These are phyloP conservation scores for Hemitrygon akajei DNA, from an alignment of 2,797 vertebrate genomes.

Conservation along the genomic window DNA sequence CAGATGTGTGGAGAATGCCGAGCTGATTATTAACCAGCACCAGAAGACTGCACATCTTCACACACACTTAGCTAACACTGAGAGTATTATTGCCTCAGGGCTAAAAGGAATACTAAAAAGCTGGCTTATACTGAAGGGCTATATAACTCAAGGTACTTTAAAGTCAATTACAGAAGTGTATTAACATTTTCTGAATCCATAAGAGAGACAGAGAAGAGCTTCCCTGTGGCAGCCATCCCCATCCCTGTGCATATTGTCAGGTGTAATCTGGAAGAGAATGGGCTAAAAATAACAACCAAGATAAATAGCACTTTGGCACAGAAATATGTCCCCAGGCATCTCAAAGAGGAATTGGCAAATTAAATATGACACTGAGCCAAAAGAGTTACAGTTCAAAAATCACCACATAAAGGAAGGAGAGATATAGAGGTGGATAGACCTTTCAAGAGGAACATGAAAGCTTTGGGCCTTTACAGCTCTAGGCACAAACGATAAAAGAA, in stretches of 20 bases:
- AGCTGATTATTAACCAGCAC: no score
- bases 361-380: no score
- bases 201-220: neutral
- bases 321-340: no score
- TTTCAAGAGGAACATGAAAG: no score
- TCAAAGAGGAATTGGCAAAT: no score
- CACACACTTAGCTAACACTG: neutral
- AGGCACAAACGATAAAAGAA: no score
- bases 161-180: neutral
- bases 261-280: neutral
- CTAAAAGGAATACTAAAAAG: neutral
- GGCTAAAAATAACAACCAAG: no score
- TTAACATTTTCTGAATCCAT: neutral
- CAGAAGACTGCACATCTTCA: neutral
- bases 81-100: neutral
- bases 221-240: neutral
- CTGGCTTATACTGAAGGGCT: neutral
- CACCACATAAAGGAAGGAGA: no score
- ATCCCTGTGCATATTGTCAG: neutral
- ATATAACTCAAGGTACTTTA: neutral
- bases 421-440: no score
- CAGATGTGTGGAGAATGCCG: neutral
- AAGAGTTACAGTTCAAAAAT: no score
- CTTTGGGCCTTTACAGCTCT: no score
- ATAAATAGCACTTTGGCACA: no score